Conservation (phyloP, 2,797 vertebrate species). For the Chiloscyllium punctatum region DNA sequence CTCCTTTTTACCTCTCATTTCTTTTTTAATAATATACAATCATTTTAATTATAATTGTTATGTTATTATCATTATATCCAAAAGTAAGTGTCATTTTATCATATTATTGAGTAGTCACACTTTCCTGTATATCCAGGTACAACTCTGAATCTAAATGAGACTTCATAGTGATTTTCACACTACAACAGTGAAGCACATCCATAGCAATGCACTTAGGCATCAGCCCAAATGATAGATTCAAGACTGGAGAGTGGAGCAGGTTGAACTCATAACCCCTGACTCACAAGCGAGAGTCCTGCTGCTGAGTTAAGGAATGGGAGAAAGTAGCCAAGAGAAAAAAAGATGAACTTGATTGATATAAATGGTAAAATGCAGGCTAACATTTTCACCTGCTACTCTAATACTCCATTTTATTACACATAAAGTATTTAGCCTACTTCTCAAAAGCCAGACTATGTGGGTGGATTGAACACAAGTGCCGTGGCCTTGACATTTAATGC, state of each 20-base stretch:
- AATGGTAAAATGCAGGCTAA: not conserved
- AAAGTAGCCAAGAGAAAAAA: not conserved
- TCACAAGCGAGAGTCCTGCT: not conserved
- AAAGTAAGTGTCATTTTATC: no score
- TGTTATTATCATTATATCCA: no score
- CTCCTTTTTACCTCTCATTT: no score
- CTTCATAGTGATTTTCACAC: no score
- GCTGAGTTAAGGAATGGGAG: not conserved
- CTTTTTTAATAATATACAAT: no score
- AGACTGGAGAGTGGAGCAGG: not conserved
- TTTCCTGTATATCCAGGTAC: no score
- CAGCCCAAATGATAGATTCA: not conserved
- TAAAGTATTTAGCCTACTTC: not conserved
- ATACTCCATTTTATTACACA: not conserved
- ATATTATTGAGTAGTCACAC: no score
- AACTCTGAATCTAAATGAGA: no score
- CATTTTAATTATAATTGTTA: no score
- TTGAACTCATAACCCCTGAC: not conserved
- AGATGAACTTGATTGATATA: not conserved
- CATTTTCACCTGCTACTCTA: not conserved
- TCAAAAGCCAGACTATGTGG: constrained; percentile 17
- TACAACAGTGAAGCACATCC: not conserved
- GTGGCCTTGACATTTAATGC: constrained; percentile 19
- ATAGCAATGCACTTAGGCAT: not conserved
- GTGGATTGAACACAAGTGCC: not conserved